A percentile compares a stretch with the other conserved stretches of the same genome.
These are phyloP conservation scores for Atherinosoma microstoma DNA, from an alignment of 2,797 vertebrate genomes.

Conservation along the genomic window DNA sequence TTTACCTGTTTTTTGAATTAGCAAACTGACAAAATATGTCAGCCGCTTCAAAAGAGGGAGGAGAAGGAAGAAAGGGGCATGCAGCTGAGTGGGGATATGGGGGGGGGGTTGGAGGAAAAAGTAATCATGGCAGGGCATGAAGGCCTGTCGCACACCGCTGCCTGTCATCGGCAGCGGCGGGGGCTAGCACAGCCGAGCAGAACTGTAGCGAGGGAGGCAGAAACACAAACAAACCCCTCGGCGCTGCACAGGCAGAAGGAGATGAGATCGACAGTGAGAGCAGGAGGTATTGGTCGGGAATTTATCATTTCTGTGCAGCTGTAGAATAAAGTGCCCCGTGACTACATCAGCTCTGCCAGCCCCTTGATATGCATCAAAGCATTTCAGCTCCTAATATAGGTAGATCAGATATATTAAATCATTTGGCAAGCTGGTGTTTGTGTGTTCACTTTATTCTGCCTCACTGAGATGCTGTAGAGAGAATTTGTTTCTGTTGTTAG, in stretches of 20 bases:
- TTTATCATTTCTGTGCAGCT: constrained; percentile 35
- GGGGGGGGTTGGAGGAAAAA: constrained; percentile 26
- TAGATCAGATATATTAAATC: constrained; percentile 33
- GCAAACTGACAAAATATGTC: constrained; percentile 72
- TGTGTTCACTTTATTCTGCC: constrained; percentile 20
- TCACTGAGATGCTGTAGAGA: constrained; percentile 11
- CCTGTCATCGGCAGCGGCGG: constrained; percentile 47
- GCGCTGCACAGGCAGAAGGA: not conserved
- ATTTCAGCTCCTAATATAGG: constrained; percentile 26
- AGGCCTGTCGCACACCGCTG: constrained; percentile 63
- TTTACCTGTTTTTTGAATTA: constrained; percentile 72
- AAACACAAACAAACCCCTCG: constrained; percentile 61
- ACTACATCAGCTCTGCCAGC: constrained; percentile 16
- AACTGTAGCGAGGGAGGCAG: constrained; percentile 49
- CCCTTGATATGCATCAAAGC: constrained; percentile 27
- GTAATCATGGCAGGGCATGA: constrained; percentile 64
- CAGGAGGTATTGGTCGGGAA: constrained; percentile 25
- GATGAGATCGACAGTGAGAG: constrained; percentile 34
- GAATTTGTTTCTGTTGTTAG: constrained; percentile 25
- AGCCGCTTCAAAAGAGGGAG: constrained; percentile 22
- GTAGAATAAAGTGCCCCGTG: constrained; percentile 22
- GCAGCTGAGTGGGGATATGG: not conserved
- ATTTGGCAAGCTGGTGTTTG: constrained; percentile 21
- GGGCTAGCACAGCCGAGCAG: constrained; percentile 52
- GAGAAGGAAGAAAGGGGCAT: not conserved